Base-by-base conservation (phyloP, 2,888 invertebrate species). In the Agonopterix arenella region DNA sequence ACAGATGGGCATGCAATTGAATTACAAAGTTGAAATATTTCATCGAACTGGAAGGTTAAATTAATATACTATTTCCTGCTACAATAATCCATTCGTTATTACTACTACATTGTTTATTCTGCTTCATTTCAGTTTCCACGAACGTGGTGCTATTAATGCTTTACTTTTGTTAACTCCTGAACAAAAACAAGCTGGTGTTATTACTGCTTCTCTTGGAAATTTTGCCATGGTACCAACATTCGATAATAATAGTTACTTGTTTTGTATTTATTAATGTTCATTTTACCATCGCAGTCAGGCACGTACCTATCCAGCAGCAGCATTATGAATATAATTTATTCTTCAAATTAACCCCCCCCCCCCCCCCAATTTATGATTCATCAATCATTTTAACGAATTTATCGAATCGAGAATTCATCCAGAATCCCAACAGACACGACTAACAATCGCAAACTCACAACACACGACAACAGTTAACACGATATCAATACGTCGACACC, bases 191-290 rank as follows among this genome's bases (percentile, higher is more conserved):
- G 75, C 68, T 37, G 97, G 97, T 2, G 95, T 97, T 1, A 94
- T 95, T 49, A 95, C 97, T 4, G 97, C 97, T 0, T 97, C 96
- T 2, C 89, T 96, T 48, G 98, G 98, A 3, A 98, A 98, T 76
- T 98, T 97, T 84, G 97, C 97, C 0, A 91, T 95, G 74, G 81
- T 79, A 55, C 28, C 2, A 11, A 42, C 42, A 11, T 42, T n/a
- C 42, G 11, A 18, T 18, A 18, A 2, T 18, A 18, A 18, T 18
- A 18, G 18, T 18, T 18, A 2, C 3, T 11, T 42, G 11, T 13
- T 13, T 13, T 13, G 13, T 13, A 13, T 13, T 13, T 13, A 13
- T 13, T 13, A 13, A 13, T 13, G 13, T 13, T 13, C 13, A 13
- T 13, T 13, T 13, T n/a, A n/a, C n/a, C n/a, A n/a, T n/a, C n/a